Evolutionary conservation across 2,797 vertebrate genomes (phyloP), one percentile per base, ranked within the genome.

Genomic region (Fundulus diaphanus): DNA sequence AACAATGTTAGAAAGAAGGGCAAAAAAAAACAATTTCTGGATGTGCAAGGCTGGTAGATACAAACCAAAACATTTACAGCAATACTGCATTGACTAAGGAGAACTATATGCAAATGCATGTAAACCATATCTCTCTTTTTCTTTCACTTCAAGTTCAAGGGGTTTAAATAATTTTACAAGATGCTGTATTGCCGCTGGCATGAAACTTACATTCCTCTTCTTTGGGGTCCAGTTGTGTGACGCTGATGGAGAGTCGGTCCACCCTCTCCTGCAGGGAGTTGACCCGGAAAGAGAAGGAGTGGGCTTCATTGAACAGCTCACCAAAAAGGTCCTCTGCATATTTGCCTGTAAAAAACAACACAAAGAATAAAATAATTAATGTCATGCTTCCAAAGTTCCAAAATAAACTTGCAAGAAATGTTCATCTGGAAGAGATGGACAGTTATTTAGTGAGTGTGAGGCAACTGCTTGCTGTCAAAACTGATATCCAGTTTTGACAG

Each of bases 251-350:
- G 78, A 99, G 95, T 56, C 97, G 97, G 91, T 99, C 98, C 90
- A 99, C 98, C 0, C 98, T 96, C 90, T 99, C 98, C 90, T 99
- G 98, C 70, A 99, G 94, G 37, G 98, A 98, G 91, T 99, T 99
- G 82, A 99, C 98, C 95, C 98, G 95, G 92, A 99, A 99, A 72
- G 98, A 99, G 94, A 99, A 99, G 87, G 97, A 95, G 91, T 99
- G 98, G 66, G 98, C 98, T 94, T 99, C 98, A 54, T 98, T 98
- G 94, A 99, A 99, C 78, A 99, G 96, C 91, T 99, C 98, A 82
- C 98, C 98, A 89, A 99, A 99, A 91, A 99, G 95, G 90, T 99
- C 98, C 95, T 99, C 98, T 84, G 98, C 98, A 96, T 99, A 99
- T 96, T 99, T 99, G 96, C 98, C 98, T 99, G 93, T 93, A 87